phyloP scores from a whole-genome alignment of 2,113 vertebrate species.

The Rhinopomastus cyanomelas region DNA sequence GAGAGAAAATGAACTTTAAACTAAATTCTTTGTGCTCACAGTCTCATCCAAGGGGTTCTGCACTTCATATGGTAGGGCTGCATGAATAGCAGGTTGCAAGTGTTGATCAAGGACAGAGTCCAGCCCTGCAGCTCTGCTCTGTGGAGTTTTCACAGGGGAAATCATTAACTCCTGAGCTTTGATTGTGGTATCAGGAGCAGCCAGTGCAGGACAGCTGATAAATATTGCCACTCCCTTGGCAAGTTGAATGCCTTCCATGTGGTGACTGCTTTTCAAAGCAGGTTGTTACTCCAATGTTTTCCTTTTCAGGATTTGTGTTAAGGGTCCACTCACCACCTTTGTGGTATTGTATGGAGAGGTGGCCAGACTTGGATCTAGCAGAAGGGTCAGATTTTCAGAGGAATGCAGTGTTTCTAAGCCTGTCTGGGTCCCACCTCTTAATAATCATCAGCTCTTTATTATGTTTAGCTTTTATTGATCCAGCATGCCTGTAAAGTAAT shows the following conservation, averaged over 20 bases:
- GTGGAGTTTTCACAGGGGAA: conserved; percentile 44
- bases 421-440: neutral
- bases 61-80: neutral
- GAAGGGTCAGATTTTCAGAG: neutral
- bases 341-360: neutral
- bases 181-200: neutral
- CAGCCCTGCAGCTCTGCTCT: conserved; percentile 39
- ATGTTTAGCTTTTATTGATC: neutral
- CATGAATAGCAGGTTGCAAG: neutral
- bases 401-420: neutral
- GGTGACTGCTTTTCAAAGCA: neutral
- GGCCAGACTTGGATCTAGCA: neutral
- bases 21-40: neutral
- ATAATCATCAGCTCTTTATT: neutral
- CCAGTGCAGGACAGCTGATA: neutral
- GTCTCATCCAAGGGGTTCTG: neutral
- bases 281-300: neutral
- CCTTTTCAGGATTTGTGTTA: neutral
- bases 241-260: neutral
- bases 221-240: conserved; percentile 16
- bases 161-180: conserved; percentile 49
- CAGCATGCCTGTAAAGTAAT: neutral
- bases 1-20: neutral
- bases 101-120: neutral
- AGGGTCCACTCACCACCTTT: neutral